These are phyloP conservation scores for Acanthosoma haemorrhoidale DNA, from an alignment of 2,888 invertebrate species.

Conservation along the genomic window DNA sequence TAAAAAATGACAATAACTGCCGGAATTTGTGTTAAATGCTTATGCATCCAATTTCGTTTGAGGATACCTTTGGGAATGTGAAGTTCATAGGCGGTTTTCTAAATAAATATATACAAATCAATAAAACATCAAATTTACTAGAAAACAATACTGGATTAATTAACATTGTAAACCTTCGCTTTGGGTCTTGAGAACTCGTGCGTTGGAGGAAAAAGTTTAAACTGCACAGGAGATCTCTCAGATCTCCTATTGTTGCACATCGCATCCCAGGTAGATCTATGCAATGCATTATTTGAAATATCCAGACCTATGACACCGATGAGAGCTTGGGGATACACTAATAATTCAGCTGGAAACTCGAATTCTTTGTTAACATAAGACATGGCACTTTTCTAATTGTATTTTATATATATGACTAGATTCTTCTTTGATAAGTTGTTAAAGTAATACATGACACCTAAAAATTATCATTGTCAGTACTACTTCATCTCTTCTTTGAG, in stretches of 20 bases:
- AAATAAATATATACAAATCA: not conserved
- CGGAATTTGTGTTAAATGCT: constrained; percentile 84
- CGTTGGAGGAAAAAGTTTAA: constrained; percentile 72
- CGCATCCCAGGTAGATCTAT: constrained; percentile 89
- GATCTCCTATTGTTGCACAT: constrained; percentile 75
- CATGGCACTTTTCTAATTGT: constrained; percentile 22
- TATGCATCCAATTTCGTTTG: constrained; percentile 91
- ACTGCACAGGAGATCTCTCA: constrained; percentile 77
- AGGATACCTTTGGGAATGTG: constrained; percentile 91
- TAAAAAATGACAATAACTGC: constrained; percentile 91
- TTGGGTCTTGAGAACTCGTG: constrained; percentile 84
- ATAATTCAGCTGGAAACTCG: constrained; percentile 77
- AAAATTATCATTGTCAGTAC: not conserved
- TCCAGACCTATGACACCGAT: constrained; percentile 87
- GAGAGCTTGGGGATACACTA: constrained; percentile 76
- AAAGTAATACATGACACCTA: not conserved
- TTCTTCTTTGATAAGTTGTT: constrained; percentile 17
- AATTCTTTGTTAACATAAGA: constrained; percentile 44
- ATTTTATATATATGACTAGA: constrained; percentile 19
- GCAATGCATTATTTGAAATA: constrained; percentile 73
- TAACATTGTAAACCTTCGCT: constrained; percentile 52
- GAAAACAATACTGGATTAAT: not conserved
- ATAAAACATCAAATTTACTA: not conserved
- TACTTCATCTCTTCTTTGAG: not conserved
- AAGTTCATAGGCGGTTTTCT: constrained; percentile 67